phyloP scores from a whole-genome alignment of 2,113 vertebrate genomes.

The Dipodomys spectabilis region DNA sequence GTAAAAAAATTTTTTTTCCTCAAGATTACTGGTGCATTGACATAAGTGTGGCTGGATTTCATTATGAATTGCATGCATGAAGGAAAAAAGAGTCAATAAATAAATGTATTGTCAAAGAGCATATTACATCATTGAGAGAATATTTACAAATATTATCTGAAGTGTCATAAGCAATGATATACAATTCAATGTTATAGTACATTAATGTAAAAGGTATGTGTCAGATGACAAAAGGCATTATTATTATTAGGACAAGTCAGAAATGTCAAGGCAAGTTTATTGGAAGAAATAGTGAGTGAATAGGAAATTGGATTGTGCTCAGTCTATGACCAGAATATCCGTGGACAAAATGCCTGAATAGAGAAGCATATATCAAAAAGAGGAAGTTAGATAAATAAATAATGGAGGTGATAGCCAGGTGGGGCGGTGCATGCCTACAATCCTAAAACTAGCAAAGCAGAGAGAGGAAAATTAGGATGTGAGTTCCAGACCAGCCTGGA shows the following conservation, averaged over 20 bases:
- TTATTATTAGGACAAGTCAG: neutral
- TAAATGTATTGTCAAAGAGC: neutral
- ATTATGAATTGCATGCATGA: neutral
- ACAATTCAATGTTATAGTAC: neutral
- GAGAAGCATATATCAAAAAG: neutral
- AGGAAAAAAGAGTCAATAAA: neutral
- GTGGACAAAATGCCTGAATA: neutral
- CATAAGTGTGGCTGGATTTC: neutral
- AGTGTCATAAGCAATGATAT: neutral
- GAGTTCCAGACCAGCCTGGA: no score
- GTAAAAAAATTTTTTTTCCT: neutral
- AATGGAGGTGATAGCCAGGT: neutral
- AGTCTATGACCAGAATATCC: neutral
- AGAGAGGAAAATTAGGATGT: no score
- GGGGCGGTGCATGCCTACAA: no score
- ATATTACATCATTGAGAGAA: neutral
- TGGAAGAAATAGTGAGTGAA: neutral
- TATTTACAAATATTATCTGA: neutral
- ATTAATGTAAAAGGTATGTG: neutral
- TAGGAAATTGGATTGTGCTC: neutral
- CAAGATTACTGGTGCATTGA: neutral
- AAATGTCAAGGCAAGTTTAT: neutral
- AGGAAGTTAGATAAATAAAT: neutral
- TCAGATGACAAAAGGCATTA: neutral
- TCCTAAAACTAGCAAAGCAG: no score